Evolutionary conservation across 2,113 vertebrate species (phyloP).

Genomic region (human): GRCh38 chr11:79318501-79319000

Average conservation of each 20-base stretch:
- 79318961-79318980: background rate
- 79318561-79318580: background rate
- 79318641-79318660: background rate
- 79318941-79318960: background rate
- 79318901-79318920: background rate
- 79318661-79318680: fast-evolving
- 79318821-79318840: background rate
- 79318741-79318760: background rate
- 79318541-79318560: background rate
- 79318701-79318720: background rate
- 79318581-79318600: fast-evolving
- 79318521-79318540: background rate
- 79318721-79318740: background rate
- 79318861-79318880: too few species aligned
- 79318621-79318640: background rate
- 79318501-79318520: background rate
- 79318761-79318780: conserved; percentile 35
- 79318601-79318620: too few species aligned
- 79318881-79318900: background rate
- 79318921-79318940: background rate
- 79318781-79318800: conserved; percentile 35
- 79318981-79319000: too few species aligned
- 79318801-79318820: background rate
- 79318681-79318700: background rate
- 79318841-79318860: background rate